These are phyloP conservation scores for Dexiosoma caninum DNA, from an alignment of 2,888 invertebrate species.

Conservation along the genomic window DNA sequence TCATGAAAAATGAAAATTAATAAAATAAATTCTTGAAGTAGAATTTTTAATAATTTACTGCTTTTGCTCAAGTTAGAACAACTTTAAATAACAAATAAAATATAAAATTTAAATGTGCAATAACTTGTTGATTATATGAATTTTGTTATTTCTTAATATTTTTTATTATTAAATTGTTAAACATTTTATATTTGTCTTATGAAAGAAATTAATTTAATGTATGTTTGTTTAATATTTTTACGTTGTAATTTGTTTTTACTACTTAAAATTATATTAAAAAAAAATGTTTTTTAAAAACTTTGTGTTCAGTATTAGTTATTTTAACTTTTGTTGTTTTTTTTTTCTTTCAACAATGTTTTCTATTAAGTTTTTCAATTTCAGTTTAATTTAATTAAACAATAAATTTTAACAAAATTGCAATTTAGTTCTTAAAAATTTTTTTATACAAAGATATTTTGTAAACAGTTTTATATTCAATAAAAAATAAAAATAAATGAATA, in stretches of 20 bases:
- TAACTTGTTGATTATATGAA: conserved; percentile 34
- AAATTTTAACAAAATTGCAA: conserved; percentile 57
- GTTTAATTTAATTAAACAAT: conserved; percentile 44
- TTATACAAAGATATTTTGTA: conserved; percentile 59
- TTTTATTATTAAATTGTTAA: conserved; percentile 24
- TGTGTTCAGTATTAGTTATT: conserved; percentile 59
- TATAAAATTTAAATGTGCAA: conserved; percentile 39
- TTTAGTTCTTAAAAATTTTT: conserved; percentile 57
- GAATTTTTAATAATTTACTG: neutral
- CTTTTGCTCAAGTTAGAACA: neutral
- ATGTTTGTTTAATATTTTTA: conserved; percentile 31
- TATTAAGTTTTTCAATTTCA: neutral
- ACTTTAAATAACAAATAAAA: neutral
- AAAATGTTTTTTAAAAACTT: conserved; percentile 27
- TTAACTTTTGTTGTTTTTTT: neutral
- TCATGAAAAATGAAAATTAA: neutral
- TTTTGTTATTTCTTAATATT: conserved; percentile 13
- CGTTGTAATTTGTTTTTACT: conserved; percentile 5
- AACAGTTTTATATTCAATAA: conserved; percentile 60
- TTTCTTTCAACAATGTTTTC: neutral
- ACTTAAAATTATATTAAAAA: conserved; percentile 6
- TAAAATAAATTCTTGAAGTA: too few relatives aligned
- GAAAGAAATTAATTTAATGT: neutral
- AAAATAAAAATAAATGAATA: conserved; percentile 57
- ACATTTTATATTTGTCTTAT: conserved; percentile 6